These are phyloP conservation scores for Lasiurus borealis DNA, from an alignment of 2,113 vertebrate species.

Conservation along the genomic window DNA sequence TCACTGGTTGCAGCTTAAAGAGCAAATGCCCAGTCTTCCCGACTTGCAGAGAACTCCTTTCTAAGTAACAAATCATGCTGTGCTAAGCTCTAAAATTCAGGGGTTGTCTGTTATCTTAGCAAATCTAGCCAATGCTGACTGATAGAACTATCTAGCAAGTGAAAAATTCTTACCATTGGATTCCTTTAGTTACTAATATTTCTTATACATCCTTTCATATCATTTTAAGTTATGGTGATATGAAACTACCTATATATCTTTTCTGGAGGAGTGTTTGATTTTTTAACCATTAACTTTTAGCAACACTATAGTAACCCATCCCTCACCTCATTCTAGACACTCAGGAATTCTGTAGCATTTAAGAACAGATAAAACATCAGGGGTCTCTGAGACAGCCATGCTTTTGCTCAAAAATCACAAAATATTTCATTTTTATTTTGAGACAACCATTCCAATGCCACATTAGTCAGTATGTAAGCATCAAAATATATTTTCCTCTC, in stretches of 20 bases:
- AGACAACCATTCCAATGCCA: not conserved
- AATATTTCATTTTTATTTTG: not conserved
- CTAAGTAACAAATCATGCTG: not conserved
- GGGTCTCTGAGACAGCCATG: not conserved
- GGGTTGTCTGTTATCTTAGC: not conserved
- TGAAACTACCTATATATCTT: not conserved
- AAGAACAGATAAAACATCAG: not conserved
- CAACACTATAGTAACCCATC: not conserved
- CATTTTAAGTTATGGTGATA: not conserved
- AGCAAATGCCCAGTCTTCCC: not conserved
- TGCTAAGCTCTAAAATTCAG: not conserved
- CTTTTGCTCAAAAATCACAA: slow-evolving; percentile 8
- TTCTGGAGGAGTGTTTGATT: not conserved
- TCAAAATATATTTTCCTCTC: not conserved
- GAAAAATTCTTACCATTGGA: not conserved
- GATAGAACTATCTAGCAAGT: not conserved
- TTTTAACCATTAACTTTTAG: slow-evolving; percentile 27
- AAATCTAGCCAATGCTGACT: not conserved
- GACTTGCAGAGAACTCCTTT: not conserved
- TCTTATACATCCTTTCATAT: not conserved
- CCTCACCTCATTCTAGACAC: not conserved
- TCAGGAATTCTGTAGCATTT: not conserved
- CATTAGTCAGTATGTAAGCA: not conserved
- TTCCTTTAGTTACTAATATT: not conserved
- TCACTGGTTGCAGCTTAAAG: not conserved